Conservation (phyloP, 2,888 invertebrate species). For the Scelioninae gen. 1 region DNA sequence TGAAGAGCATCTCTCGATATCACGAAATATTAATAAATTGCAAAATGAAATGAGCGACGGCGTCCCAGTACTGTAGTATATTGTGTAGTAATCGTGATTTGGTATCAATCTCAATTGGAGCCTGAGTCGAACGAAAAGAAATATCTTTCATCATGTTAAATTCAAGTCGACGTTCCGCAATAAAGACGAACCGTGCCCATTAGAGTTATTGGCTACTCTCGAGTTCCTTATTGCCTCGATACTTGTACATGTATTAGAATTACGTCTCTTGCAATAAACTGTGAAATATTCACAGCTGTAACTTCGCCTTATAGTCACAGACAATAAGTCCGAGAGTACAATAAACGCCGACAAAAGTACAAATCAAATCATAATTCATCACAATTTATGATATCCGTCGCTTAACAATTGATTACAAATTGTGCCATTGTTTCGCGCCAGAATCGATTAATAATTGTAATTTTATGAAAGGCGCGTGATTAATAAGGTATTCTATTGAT, state of each 20-base stretch:
- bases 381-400: constrained; percentile 19
- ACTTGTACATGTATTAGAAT: constrained; percentile 39
- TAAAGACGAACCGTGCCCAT: constrained; percentile 59
- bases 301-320: constrained; percentile 31
- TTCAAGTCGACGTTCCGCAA: constrained; percentile 43
- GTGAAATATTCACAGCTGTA: constrained; percentile 38
- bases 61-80: constrained; percentile 4
- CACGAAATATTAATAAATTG: constrained; percentile 51
- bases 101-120: constrained; percentile 51
- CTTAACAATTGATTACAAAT: constrained; percentile 17
- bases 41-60: constrained; percentile 32
- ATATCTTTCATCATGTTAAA: constrained; percentile 55
- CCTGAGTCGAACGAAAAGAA: constrained; percentile 47
- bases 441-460: constrained; percentile 29
- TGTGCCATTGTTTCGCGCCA: background rate
- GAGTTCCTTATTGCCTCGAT: constrained; percentile 47
- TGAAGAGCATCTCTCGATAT: constrained; percentile 13
- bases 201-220: constrained; percentile 56
- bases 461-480: constrained; percentile 22
- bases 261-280: constrained; percentile 43
- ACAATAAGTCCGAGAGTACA: too few relatives aligned
- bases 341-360: constrained; percentile 47
- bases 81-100: constrained; percentile 22
- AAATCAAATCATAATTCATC: constrained; percentile 39
- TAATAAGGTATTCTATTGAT: constrained; percentile 9